These are phyloP conservation scores for Meteorus cinctellus DNA, from an alignment of 2,888 invertebrate genomes.

Conservation along the genomic window DNA sequence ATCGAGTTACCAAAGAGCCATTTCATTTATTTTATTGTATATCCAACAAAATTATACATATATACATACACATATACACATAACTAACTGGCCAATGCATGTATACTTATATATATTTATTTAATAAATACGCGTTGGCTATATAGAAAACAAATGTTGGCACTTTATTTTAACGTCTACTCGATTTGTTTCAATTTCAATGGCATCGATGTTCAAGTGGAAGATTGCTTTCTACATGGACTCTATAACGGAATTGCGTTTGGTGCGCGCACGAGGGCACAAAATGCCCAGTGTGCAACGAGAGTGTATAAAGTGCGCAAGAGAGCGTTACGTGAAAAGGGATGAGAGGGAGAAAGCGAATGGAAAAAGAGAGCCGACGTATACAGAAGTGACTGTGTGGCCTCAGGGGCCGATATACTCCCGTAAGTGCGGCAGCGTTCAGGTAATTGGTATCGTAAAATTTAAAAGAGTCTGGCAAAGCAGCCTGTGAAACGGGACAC, in stretches of 20 bases:
- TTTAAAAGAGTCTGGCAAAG: constrained; percentile 55
- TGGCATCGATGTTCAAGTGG: constrained; percentile 48
- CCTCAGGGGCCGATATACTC: constrained; percentile 41
- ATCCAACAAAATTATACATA: background rate
- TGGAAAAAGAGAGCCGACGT: constrained; percentile 39
- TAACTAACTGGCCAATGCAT: background rate
- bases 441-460: constrained; percentile 58
- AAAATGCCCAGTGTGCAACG: constrained; percentile 5
- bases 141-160: constrained; percentile 15
- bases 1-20: constrained; percentile 24
- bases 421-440: constrained; percentile 55
- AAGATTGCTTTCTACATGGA: constrained; percentile 45
- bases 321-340: constrained; percentile 5
- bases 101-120: background rate
- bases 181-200: constrained; percentile 46
- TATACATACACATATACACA: background rate
- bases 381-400: constrained; percentile 42
- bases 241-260: constrained; percentile 46
- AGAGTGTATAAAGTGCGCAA: constrained; percentile 30
- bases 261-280: constrained; percentile 19
- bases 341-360: constrained; percentile 32
- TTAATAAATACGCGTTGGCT: background rate
- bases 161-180: constrained; percentile 41
- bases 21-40: constrained; percentile 25
- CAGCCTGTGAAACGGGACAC: constrained; percentile 56